Evolutionary conservation across 2,797 vertebrate species (phyloP).

Genomic region (Spheniscus humboldti): DNA sequence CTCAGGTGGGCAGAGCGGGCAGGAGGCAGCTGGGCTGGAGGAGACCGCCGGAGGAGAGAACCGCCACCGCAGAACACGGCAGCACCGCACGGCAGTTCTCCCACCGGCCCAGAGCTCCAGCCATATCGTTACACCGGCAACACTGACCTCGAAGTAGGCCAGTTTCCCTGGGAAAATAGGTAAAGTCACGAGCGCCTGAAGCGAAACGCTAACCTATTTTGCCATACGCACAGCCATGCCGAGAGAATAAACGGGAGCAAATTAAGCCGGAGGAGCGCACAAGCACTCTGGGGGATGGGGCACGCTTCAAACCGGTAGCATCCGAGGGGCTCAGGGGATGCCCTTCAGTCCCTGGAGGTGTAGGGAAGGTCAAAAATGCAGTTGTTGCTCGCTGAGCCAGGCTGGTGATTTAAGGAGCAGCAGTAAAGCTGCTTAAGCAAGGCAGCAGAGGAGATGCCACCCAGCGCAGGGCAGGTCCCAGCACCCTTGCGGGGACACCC

Average conservation of each 20-base stretch:
- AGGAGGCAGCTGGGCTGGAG: neutral
- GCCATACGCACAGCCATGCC: neutral
- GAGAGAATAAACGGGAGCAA: neutral
- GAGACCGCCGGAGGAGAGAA: neutral
- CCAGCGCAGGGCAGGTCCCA: rapidly evolving
- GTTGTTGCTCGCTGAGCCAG: neutral
- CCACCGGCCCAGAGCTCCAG: neutral
- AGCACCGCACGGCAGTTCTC: neutral
- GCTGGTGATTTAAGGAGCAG: neutral
- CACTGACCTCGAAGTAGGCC: conserved; percentile 68
- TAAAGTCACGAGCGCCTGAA: conserved; percentile 18
- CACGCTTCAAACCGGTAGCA: neutral
- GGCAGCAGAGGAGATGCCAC: rapidly evolving
- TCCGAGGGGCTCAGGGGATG: neutral
- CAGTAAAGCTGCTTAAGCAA: neutral
- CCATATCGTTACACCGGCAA: neutral
- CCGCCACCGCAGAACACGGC: rapidly evolving
- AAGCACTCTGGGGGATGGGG: rapidly evolving
- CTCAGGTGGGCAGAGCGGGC: neutral
- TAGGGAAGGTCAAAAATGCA: neutral
- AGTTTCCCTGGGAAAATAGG: conserved; percentile 63
- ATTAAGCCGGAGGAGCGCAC: neutral
- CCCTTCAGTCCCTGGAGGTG: rapidly evolving
- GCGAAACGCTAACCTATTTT: conserved; percentile 62
- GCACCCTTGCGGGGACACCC: neutral